These are phyloP conservation scores for Sebastes matsubarae DNA, from an alignment of 2,797 vertebrate genomes.

Conservation along the genomic window DNA sequence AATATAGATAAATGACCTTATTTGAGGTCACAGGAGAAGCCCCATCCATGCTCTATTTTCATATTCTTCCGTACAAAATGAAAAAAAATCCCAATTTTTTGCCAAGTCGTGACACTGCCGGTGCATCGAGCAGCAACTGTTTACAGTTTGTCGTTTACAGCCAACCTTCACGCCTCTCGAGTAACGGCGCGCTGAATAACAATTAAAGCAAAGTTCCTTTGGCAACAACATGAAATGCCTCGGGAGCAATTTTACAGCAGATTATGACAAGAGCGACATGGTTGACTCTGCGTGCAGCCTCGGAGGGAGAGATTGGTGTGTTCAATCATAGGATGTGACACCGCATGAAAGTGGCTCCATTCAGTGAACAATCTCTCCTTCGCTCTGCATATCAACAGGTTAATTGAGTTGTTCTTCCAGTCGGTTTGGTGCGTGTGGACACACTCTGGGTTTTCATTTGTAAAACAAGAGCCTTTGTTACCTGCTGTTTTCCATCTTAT, in stretches of 20 bases:
- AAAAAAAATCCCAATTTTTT: background rate
- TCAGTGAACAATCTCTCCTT: conserved; percentile 10
- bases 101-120: background rate
- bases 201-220: conserved; percentile 38
- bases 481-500: background rate
- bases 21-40: background rate
- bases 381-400: conserved; percentile 45
- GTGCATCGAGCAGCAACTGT: background rate
- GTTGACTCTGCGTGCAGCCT: conserved; percentile 50
- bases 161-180: conserved; percentile 17
- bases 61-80: background rate
- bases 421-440: background rate
- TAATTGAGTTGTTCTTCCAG: conserved; percentile 42
- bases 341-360: conserved; percentile 35
- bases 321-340: conserved; percentile 61
- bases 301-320: conserved; percentile 49
- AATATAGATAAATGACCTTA: background rate
- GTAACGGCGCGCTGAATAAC: conserved; percentile 16
- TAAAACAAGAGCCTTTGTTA: conserved; percentile 19
- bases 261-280: conserved; percentile 46
- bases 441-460: conserved; percentile 1
- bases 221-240: conserved; percentile 51
- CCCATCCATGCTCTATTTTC: background rate
- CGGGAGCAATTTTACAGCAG: conserved; percentile 58
- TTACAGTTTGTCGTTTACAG: conserved; percentile 30